Base-by-base conservation (phyloP, 2,888 invertebrate species). In the Trisateles emortualis region DNA sequence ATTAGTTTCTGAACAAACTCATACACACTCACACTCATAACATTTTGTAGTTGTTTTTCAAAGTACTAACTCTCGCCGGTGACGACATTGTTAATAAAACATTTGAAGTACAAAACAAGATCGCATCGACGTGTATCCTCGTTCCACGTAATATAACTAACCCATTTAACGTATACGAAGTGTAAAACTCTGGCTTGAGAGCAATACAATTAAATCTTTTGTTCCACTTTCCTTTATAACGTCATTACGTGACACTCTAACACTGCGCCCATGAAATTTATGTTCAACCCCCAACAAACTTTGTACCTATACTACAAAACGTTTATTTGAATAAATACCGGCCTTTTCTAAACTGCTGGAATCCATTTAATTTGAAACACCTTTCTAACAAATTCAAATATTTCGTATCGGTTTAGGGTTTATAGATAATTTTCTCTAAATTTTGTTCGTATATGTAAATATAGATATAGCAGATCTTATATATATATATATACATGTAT, bases 131-230 rank as follows among this genome's bases (percentile, higher is more conserved):
- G 6, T 26, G 8, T 1, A 26, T 26, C 26, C 32, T 32, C 14
- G 1, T 33, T 14, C 14, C 1, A 2, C 2, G 33, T 1, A 14
- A 33, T 33, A 14, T 19, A 17, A 10, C 13, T 22, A 30, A 16
- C 39, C 30, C 9, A 16, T 11, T 9, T 9, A 17, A 4, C 16
- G 10, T 19, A 30, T 10, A 17, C 29, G 1, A 22, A 19, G 22
- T 3, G 16, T 14, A 19, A 46, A 17, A 2, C 11, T 26, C n/a
- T 5, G 36, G 16, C 13, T 14, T 9, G 10, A 38, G 32, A 14
- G 16, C 24, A 24, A n/a, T 42, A 17, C 17, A 49, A 42, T 49
- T 35, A 29, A 42, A 49, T 30, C 29, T 42, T 35, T 49, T 49
- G 42, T 42, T 30, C 26, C 13, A 16, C 11, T 22, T 29, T 29